Percentiles rank a stretch among this genome's conserved stretches.
Evolutionary conservation across 2,113 vertebrate genomes (phyloP).

Genomic region (Balaenoptera acutorostrata): DNA sequence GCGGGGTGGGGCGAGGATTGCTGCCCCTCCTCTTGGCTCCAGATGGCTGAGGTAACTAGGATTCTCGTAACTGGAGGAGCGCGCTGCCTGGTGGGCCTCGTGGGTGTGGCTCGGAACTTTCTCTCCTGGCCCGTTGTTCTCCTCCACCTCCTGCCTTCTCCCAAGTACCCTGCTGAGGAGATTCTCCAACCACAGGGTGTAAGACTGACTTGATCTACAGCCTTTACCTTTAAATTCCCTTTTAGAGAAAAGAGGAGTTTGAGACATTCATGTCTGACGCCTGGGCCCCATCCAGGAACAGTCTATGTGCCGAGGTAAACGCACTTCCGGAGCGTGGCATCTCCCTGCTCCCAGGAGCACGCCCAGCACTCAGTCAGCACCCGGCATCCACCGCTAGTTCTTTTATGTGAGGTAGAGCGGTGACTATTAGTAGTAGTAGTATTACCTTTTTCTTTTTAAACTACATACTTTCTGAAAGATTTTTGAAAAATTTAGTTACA

Average conservation of each 20-base stretch:
- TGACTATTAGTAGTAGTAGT: background rate
- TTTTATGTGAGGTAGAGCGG: background rate
- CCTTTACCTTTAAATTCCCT: background rate
- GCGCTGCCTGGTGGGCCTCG: background rate
- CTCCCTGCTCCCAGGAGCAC: background rate
- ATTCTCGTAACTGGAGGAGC: background rate
- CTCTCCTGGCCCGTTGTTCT: background rate
- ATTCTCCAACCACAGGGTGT: background rate
- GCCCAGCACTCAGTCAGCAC: background rate
- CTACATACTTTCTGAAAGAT: background rate
- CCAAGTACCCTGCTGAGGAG: background rate
- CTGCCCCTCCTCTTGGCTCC: background rate
- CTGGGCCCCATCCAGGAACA: background rate
- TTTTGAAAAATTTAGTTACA: conserved; percentile 25
- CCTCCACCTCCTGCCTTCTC: background rate
- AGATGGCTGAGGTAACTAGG: background rate
- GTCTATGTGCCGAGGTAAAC: background rate
- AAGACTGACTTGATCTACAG: background rate
- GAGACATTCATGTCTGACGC: background rate
- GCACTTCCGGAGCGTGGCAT: background rate
- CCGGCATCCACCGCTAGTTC: fast-evolving
- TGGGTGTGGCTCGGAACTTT: background rate
- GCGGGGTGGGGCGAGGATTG: no score
- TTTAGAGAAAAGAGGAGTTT: background rate
- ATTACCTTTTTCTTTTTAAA: background rate